Conservation (phyloP, 2,888 invertebrate species). For the Pharmacophagus antenor region DNA sequence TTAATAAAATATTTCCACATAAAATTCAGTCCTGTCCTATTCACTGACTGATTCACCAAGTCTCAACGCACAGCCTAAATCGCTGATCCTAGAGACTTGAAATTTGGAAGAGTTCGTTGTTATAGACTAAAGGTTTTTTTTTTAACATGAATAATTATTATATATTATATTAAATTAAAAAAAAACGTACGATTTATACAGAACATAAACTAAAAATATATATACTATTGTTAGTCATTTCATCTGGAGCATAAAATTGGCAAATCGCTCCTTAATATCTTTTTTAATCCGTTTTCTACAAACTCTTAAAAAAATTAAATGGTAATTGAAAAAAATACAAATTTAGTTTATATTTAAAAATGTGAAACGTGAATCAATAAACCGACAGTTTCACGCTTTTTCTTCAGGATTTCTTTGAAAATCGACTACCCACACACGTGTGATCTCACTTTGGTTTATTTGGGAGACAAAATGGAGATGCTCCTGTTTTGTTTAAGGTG, state of each 20-base stretch:
- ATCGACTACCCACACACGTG: conserved; percentile 18
- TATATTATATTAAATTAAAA: background rate
- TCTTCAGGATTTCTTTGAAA: conserved; percentile 8
- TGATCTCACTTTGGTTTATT: conserved; percentile 26
- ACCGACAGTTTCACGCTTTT: background rate
- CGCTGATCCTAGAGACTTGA: no score
- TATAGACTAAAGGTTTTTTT: no score
- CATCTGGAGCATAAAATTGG: background rate
- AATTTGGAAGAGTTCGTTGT: no score
- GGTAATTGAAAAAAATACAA: background rate
- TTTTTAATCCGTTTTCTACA: background rate
- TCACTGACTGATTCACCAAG: no score
- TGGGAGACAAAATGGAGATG: conserved; percentile 21
- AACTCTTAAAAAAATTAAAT: background rate
- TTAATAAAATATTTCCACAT: no score
- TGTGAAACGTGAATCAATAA: background rate
- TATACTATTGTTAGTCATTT: background rate
- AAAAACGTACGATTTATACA: background rate
- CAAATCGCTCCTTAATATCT: background rate
- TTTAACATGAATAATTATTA: no score
- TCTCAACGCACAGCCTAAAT: no score
- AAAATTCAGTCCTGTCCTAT: no score
- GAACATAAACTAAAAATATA: background rate
- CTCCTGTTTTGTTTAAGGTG: conserved; percentile 25
- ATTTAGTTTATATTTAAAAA: background rate